These are phyloP conservation scores for Chorisops tibialis DNA, from an alignment of 2,888 invertebrate species.

Conservation along the genomic window DNA sequence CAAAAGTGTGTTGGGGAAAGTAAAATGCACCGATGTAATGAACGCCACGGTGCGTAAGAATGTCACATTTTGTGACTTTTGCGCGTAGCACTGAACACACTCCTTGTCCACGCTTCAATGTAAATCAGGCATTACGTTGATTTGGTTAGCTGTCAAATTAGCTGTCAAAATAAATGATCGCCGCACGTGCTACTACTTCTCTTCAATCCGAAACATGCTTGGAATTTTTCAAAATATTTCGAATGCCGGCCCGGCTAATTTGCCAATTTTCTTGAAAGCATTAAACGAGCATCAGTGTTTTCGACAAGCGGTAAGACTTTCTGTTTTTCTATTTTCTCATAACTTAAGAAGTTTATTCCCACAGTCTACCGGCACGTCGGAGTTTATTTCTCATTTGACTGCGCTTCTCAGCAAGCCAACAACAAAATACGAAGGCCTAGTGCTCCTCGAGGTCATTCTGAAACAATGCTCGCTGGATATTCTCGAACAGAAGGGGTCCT, in stretches of 20 bases:
- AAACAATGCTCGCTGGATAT: slow-evolving; percentile 37
- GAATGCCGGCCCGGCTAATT: slow-evolving; percentile 32
- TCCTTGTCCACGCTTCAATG: no score
- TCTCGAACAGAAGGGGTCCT: slow-evolving; percentile 38
- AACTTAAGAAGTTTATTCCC: not conserved
- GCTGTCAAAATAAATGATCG: no score
- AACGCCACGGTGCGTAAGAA: no score
- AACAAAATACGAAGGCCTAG: slow-evolving; percentile 37
- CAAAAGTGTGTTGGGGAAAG: no score
- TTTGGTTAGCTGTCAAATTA: no score
- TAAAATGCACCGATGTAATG: no score
- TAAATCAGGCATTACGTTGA: no score
- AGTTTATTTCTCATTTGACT: slow-evolving; percentile 37
- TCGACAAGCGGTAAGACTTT: slow-evolving; percentile 36
- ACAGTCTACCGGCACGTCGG: not conserved
- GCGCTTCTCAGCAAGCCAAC: slow-evolving; percentile 36
- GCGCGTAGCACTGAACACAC: no score
- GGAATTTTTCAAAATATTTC: slow-evolving; percentile 39
- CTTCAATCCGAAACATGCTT: slow-evolving; percentile 27
- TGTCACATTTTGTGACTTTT: no score
- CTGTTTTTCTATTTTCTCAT: no score
- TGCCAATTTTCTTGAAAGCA: slow-evolving; percentile 37
- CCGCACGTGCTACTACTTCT: not conserved
- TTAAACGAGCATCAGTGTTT: slow-evolving; percentile 41
- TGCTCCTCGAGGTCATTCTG: slow-evolving; percentile 37